Conservation (phyloP, 2,888 invertebrate genomes). For the Therioaphis trifolii region DNA sequence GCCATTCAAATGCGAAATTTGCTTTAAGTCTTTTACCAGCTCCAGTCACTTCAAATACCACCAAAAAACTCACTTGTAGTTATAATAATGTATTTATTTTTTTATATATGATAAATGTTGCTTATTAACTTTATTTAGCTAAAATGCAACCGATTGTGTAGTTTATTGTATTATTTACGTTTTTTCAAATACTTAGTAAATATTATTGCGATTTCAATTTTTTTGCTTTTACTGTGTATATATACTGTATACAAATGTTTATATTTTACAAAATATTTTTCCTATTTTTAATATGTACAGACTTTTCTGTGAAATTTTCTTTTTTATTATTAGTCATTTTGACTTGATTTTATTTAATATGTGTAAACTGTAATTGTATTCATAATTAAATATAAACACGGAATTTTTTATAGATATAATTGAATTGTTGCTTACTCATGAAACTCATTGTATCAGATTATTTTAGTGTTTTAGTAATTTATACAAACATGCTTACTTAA, state of each 20-base stretch:
- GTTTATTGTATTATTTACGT: neutral
- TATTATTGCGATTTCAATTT: neutral
- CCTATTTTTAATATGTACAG: constrained; percentile 19
- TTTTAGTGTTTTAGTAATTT: neutral
- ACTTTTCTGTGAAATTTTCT: neutral
- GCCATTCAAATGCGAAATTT: constrained; percentile 60
- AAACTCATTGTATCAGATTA: constrained; percentile 1
- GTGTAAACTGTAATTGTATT: constrained; percentile 10
- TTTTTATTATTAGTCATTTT: constrained; percentile 1
- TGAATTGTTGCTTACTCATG: neutral
- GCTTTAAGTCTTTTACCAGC: constrained; percentile 55
- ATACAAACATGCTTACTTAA: no score
- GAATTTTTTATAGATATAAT: no score
- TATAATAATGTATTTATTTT: neutral
- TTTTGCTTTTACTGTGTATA: neutral
- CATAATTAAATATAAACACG: neutral
- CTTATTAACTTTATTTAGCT: neutral
- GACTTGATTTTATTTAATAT: constrained; percentile 2
- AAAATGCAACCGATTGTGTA: neutral
- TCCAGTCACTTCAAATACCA: constrained; percentile 61
- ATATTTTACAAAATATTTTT: constrained; percentile 11
- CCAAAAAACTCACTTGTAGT: constrained; percentile 46
- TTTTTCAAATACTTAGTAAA: constrained; percentile 14
- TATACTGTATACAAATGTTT: constrained; percentile 5
- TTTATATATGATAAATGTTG: neutral